A percentile compares a stretch with the other conserved stretches of the same genome.
These are phyloP conservation scores for Xiphorhynchus elegans DNA, from an alignment of 2,113 vertebrate species.

Conservation along the genomic window DNA sequence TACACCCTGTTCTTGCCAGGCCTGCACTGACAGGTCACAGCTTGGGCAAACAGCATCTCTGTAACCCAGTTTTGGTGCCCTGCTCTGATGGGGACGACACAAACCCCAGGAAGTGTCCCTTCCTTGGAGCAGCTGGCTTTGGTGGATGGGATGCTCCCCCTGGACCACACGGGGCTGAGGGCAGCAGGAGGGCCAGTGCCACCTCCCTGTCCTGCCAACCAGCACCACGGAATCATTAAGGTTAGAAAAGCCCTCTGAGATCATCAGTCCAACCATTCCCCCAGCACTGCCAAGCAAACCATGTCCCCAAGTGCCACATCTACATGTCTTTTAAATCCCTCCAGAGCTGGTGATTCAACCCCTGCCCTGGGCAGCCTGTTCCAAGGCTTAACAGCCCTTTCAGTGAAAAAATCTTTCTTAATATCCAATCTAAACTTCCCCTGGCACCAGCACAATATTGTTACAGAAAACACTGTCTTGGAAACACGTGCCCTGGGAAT, in stretches of 20 bases:
- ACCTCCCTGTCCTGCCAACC: neutral
- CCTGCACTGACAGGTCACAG: neutral
- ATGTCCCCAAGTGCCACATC: neutral
- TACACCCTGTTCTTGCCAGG: neutral
- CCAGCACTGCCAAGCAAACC: neutral
- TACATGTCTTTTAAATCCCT: neutral
- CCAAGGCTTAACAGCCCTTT: neutral
- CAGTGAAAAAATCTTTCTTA: neutral
- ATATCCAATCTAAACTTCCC: neutral
- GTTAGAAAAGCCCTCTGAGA: neutral
- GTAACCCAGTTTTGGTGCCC: neutral
- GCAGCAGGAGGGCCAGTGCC: neutral
- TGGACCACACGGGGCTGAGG: neutral
- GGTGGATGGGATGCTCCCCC: neutral
- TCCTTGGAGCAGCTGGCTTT: neutral
- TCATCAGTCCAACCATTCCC: neutral
- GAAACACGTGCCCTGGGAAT: neutral
- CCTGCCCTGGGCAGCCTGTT: neutral
- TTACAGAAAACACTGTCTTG: fast-evolving
- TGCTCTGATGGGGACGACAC: neutral
- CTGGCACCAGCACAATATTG: neutral
- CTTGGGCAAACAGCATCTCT: neutral
- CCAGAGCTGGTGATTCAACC: neutral
- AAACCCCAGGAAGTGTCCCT: neutral
- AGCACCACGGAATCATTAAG: no score